Base-by-base conservation (phyloP, 2,888 invertebrate genomes). In the Notodonta dromedarius region DNA sequence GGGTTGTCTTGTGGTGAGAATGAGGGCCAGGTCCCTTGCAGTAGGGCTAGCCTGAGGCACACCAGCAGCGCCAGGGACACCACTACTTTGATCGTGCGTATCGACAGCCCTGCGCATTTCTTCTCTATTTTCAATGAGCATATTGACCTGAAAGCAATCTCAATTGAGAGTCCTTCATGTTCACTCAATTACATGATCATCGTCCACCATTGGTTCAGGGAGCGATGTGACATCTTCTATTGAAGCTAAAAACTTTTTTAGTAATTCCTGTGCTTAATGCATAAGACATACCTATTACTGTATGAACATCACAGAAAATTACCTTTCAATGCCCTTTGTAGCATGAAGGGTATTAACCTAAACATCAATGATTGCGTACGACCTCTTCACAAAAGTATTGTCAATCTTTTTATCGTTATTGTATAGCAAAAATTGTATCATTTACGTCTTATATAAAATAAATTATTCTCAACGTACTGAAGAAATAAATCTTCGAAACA, bases 1-100 rank as follows among this genome's bases (percentile, higher is more conserved):
- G 97, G 97, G 90, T 98, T 98, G 88, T 98, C 98, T 86, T 97
- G 97, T 59, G 96, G 95, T 11, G 96, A 96, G 88, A 98, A 98
- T 73, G 95, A 95, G 6, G 98, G 98, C 85, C 97, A 94, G 3
- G 96, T 95, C 56, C 97, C 97, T 83, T 96, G 96, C 71, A 97
- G 94, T 76, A 98, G 91, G 57, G 96, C 96, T 71, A 97, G 90
- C 58, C 97, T 94, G 60, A 96, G 91, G 62, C 95, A 95, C 57
- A 97, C 89, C 61, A 97, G 94, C 69, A 96, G 85, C 13, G 95
- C 95, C 62, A 96, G 90, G 63, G 96, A 96, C 56, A 96, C 94
- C 52, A 96, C 86, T 65, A 96, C 93, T 78, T 95, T 95, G 14
- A 95, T 94, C 3, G 95, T 95, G 58, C 96, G 90, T 66, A 95